Conservation (phyloP, 2,888 invertebrate species). For the Andricus curvator region DNA sequence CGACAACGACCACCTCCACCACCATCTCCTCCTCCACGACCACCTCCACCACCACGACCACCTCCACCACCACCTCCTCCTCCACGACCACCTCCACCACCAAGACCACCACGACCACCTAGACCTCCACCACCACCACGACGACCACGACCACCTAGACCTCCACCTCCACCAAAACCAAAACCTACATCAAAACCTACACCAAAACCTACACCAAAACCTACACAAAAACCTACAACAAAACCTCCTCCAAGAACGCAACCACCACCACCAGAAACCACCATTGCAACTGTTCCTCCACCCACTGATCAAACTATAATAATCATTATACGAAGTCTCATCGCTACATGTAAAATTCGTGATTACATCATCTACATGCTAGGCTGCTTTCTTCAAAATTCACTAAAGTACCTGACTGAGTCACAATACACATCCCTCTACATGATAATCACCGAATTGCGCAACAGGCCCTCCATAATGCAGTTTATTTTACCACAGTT, state of each 20-base stretch:
- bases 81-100: not conserved
- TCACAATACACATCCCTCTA: not conserved
- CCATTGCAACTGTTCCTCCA: not conserved
- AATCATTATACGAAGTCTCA: not conserved
- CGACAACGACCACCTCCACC: not conserved
- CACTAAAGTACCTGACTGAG: not conserved
- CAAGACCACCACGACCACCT: not conserved
- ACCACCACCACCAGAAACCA: not conserved
- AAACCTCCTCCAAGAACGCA: too few relatives aligned
- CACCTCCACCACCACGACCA: not conserved
- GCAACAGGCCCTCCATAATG: slow-evolving; percentile 47
- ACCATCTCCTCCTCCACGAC: not conserved
- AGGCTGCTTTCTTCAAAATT: not conserved
- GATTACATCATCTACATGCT: not conserved
- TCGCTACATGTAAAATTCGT: not conserved
- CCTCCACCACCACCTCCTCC: too few relatives aligned
- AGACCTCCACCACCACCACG: not conserved
- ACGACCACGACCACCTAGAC: not conserved
- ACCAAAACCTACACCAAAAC: not conserved
- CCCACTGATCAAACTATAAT: too few relatives aligned
- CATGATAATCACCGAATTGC: slow-evolving; percentile 11
- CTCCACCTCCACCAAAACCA: not conserved
- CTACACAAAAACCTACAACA: not conserved
- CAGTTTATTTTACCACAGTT: slow-evolving; percentile 49
- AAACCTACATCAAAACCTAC: too few relatives aligned